Evolutionary conservation across 2,113 vertebrate genomes (phyloP), one percentile per base, ranked within the genome.

Genomic region (Macaca mulatta): DNA sequence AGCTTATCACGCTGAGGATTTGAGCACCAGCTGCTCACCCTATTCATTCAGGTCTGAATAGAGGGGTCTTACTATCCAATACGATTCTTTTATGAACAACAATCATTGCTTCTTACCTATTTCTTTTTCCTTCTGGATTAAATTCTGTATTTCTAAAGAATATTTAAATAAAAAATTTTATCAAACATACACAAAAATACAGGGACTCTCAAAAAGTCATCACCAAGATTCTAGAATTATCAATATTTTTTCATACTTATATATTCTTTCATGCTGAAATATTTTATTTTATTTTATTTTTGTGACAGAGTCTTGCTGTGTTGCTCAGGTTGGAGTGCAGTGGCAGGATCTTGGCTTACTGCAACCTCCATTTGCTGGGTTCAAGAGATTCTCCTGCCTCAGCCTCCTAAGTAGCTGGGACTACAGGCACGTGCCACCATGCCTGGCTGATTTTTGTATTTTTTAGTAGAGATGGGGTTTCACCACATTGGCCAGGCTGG

Each of bases 201-300:
- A 69, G 45, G 67, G 14, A 69, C 25, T 81, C 6, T 87, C 67
- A 94, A 4, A 87, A 77, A 69, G 27, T 8, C 9, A 67, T 52
- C 5, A 48, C 22, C 43, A 96, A 93, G 16, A 90, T 80, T 85
- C 35, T 85, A 74, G 30, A 93, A 93, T 85, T 72, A 85, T 64
- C 30, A 64, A 25, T 35, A 32, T n/a, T 86, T 93, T 69, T 7
- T 35, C 32, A 64, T 17, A 18, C 4, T 55, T 86, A 77, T 13
- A 10, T 55, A 57, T 32, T 74, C 14, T 38, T 64, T 55, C 57
- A 14, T 67, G 64, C 30, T 59, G 23, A 59, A 25, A 59, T 23
- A 59, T 25, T 59, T 59, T 59, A 25, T 59, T 59, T 59, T 59
- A 25, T 59, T 59, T 59, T 55, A 55, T 59, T 25, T 59, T 59